phyloP scores from a whole-genome alignment of 2,888 invertebrate species.

The Sarcophaga carnaria region DNA sequence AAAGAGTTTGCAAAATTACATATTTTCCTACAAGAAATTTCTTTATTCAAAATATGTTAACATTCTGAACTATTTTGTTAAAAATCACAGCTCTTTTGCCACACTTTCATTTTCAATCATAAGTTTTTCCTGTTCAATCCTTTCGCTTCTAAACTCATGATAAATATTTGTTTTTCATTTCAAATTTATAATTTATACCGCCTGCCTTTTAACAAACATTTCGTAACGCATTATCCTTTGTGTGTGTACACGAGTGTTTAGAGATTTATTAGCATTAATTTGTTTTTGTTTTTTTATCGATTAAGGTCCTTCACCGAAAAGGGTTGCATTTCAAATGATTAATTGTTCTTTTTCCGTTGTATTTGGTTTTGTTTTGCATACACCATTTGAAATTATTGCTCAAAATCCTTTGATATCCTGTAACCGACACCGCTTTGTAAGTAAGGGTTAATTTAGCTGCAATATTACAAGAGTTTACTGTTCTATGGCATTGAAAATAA shows the following conservation, averaged over 20 bases:
- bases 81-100: neutral
- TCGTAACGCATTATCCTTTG: neutral
- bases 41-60: neutral
- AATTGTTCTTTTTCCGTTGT: conserved; percentile 52
- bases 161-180: conserved; percentile 9
- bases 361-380: conserved; percentile 20
- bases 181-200: conserved; percentile 30
- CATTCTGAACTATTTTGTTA: neutral
- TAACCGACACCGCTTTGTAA: no score
- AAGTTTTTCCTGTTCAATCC: neutral
- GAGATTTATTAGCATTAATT: conserved; percentile 60
- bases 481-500: conserved; percentile 4
- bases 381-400: neutral
- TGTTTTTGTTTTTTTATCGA: conserved; percentile 12
- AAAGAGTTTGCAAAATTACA: no score
- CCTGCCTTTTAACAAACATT: conserved; percentile 23
- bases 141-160: neutral
- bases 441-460: conserved; percentile 51
- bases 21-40: neutral
- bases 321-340: conserved; percentile 61
- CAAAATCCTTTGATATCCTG: no score
- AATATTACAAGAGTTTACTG: neutral
- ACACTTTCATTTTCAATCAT: neutral
- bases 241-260: conserved; percentile 56
- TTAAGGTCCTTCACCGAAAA: neutral